Percentiles rank a stretch among this genome's conserved stretches.
Evolutionary conservation across 2,797 vertebrate species (phyloP).

Genomic region (Nannoperca australis): DNA sequence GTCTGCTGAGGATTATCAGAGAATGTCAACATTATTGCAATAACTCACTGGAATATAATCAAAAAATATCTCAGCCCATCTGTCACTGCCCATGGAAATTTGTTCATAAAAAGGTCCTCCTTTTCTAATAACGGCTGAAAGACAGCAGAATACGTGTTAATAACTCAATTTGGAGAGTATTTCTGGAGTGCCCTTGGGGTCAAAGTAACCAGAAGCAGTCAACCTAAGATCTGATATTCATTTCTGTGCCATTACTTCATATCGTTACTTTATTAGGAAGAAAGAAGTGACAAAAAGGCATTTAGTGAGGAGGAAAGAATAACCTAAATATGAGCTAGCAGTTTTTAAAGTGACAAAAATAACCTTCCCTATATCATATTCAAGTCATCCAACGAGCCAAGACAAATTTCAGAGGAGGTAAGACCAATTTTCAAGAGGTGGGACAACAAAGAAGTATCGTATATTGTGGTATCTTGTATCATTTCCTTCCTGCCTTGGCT

Average conservation of each 20-base stretch:
- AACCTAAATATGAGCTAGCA: conserved; percentile 19
- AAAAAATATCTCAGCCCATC: conserved; percentile 56
- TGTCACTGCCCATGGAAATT: conserved; percentile 51
- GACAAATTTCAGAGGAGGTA: conserved; percentile 52
- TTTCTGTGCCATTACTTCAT: conserved; percentile 29
- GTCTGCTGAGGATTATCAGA: conserved; percentile 56
- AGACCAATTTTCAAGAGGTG: conserved; percentile 43
- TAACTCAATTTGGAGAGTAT: conserved; percentile 15
- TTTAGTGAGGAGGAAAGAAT: conserved; percentile 21
- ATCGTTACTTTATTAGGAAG: conserved; percentile 15
- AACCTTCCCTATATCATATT: conserved; percentile 30
- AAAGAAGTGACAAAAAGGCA: not conserved
- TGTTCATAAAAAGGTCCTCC: conserved; percentile 32
- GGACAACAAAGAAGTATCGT: conserved; percentile 57
- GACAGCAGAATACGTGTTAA: conserved; percentile 38
- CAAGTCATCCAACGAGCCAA: conserved; percentile 36
- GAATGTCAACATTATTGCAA: conserved; percentile 50
- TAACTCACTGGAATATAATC: conserved; percentile 41
- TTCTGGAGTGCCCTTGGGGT: conserved; percentile 17
- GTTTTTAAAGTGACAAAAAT: conserved; percentile 31
- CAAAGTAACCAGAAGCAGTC: conserved; percentile 13
- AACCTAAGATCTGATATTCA: conserved; percentile 7
- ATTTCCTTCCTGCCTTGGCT: conserved; percentile 68
- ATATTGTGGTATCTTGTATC: conserved; percentile 63
- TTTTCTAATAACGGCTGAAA: conserved; percentile 39